Conservation (phyloP, 2,113 vertebrate genomes). For the Oreocharis arfaki region DNA sequence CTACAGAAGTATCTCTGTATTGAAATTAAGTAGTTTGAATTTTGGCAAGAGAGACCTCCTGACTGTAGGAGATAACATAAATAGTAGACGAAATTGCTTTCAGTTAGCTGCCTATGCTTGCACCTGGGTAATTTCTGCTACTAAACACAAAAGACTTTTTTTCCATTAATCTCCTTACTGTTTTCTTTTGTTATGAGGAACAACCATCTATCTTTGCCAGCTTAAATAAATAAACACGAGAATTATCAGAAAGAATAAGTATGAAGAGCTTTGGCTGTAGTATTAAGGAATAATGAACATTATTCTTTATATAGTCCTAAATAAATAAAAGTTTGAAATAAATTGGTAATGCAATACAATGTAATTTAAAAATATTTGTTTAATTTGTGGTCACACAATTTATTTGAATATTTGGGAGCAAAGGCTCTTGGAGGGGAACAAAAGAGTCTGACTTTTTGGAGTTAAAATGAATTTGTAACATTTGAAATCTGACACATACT, state of each 20-base stretch:
- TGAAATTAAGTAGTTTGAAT: not conserved
- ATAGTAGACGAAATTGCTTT: not conserved
- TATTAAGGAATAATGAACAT: not conserved
- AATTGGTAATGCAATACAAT: not conserved
- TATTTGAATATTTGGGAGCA: rapidly evolving
- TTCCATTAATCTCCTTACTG: not conserved
- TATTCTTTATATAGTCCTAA: not conserved
- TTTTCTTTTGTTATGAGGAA: not conserved
- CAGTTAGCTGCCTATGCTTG: not conserved
- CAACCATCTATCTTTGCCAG: not conserved
- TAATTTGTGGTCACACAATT: not conserved
- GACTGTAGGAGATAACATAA: not conserved
- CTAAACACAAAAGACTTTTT: not conserved
- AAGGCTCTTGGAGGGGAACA: not conserved
- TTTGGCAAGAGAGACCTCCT: not conserved
- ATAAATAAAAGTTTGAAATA: not conserved
- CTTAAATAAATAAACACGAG: not conserved
- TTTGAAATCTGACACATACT: not conserved
- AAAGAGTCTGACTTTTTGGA: not conserved
- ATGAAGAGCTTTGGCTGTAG: not conserved
- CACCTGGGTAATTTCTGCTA: not conserved
- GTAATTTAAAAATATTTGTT: not conserved
- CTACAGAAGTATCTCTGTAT: not conserved
- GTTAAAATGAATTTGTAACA: not conserved
- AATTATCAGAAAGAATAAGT: not conserved